Percentiles rank a stretch among this genome's conserved stretches.
phyloP scores from a whole-genome alignment of 2,888 invertebrate genomes.

The Drosophila flavopinicola region DNA sequence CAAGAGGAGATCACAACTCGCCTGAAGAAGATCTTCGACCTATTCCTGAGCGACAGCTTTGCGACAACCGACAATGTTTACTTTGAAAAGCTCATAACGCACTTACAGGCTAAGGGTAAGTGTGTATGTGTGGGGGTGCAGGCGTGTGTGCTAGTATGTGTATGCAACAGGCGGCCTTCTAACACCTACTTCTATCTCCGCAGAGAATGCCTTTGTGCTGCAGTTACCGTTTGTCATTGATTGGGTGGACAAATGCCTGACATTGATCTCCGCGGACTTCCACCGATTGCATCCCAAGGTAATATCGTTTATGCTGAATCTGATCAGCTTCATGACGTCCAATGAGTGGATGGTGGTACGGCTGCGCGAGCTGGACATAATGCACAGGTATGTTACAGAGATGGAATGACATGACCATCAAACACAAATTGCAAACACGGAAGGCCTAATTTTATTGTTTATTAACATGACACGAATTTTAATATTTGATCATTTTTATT shows the following conservation, averaged over 20 bases:
- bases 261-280: conserved; percentile 81
- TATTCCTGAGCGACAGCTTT: conserved; percentile 78
- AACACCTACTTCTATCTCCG: conserved; percentile 16
- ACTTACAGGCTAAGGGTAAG: conserved; percentile 86
- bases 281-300: conserved; percentile 84
- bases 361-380: conserved; percentile 84
- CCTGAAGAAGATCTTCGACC: conserved; percentile 74
- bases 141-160: background rate
- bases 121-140: conserved; percentile 45
- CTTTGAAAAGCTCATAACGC: conserved; percentile 87
- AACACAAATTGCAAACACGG: background rate
- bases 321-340: conserved; percentile 86
- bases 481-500: too few relatives aligned
- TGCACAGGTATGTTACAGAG: conserved; percentile 68
- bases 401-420: too few relatives aligned
- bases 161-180: conserved; percentile 47
- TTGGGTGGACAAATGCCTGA: conserved; percentile 85
- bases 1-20: conserved; percentile 71
- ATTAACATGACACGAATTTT: too few relatives aligned
- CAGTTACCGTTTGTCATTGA: conserved; percentile 82
- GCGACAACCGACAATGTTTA: conserved; percentile 86
- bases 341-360: conserved; percentile 87
- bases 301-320: conserved; percentile 87
- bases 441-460: too few relatives aligned
- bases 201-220: conserved; percentile 82